Evolutionary conservation across 2,888 invertebrate species (phyloP).

Genomic region (Ceratothoa steindachneri): DNA sequence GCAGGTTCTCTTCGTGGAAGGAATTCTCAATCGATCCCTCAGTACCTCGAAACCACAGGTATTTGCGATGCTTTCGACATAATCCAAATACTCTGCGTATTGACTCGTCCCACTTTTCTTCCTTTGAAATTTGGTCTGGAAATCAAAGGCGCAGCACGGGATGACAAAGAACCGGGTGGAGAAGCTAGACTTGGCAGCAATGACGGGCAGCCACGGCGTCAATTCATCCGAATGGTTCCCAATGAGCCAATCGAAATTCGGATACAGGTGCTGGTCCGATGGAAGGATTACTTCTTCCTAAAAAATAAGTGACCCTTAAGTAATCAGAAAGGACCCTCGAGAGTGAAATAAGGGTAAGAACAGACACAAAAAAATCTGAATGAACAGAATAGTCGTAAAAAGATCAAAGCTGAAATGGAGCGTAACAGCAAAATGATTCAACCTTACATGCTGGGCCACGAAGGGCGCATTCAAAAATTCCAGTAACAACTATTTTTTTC

Average conservation of each 20-base stretch:
- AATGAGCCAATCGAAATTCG: slow-evolving; percentile 84
- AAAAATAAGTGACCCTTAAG: slow-evolving; percentile 5
- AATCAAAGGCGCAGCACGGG: slow-evolving; percentile 92
- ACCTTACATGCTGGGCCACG: too few relatives aligned
- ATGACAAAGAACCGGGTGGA: slow-evolving; percentile 78
- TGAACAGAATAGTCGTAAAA: neutral
- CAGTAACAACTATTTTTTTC: too few relatives aligned
- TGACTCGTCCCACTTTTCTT: slow-evolving; percentile 60
- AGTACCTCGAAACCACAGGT: slow-evolving; percentile 74
- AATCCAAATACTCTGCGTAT: slow-evolving; percentile 61
- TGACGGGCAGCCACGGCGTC: slow-evolving; percentile 96
- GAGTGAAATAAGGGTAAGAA: too few relatives aligned
- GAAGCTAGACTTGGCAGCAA: slow-evolving; percentile 73
- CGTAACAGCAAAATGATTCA: too few relatives aligned
- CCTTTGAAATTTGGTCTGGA: slow-evolving; percentile 80
- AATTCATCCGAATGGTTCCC: slow-evolving; percentile 98
- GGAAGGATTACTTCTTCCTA: slow-evolving; percentile 62
- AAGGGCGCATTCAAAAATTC: too few relatives aligned
- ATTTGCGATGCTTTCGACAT: slow-evolving; percentile 57
- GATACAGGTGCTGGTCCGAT: slow-evolving; percentile 63
- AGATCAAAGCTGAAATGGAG: too few relatives aligned
- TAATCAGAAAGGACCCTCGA: neutral
- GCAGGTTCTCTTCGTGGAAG: slow-evolving; percentile 89
- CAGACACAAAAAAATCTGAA: neutral
- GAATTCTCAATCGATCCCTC: slow-evolving; percentile 84